A percentile compares a stretch with the other conserved stretches of the same genome.
These are phyloP conservation scores for Adelphocoris suturalis DNA, from an alignment of 2,888 invertebrate species.

Conservation along the genomic window DNA sequence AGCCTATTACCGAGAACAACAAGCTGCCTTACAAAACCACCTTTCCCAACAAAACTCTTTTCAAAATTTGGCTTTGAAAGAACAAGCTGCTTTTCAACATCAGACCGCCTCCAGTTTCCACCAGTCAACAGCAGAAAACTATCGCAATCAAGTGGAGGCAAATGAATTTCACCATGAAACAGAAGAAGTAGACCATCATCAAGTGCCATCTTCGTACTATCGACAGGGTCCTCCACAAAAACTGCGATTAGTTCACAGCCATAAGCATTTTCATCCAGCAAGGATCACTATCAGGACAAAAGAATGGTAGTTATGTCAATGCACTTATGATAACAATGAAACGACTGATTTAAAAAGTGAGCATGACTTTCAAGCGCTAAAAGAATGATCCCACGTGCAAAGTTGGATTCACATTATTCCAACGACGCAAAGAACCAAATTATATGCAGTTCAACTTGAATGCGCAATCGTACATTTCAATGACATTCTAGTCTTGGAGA, in stretches of 20 bases:
- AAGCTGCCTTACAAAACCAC: constrained; percentile 14
- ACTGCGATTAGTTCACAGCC: constrained; percentile 8
- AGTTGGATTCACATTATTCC: background rate
- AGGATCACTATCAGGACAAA: constrained; percentile 46
- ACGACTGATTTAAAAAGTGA: background rate
- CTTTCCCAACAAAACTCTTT: constrained; percentile 6
- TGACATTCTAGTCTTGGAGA: constrained; percentile 5
- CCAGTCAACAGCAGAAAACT: background rate
- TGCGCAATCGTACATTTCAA: constrained; percentile 6
- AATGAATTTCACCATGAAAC: background rate
- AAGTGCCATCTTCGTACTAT: constrained; percentile 37
- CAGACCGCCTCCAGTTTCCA: background rate
- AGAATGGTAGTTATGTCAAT: constrained; percentile 20
- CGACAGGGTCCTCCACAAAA: constrained; percentile 34
- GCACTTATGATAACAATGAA: background rate
- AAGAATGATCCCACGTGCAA: background rate
- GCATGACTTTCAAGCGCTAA: background rate
- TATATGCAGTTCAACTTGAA: no score
- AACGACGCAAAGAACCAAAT: background rate
- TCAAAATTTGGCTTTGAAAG: constrained; percentile 9
- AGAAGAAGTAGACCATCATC: constrained; percentile 18
- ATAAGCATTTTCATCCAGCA: constrained; percentile 17
- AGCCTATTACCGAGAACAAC: constrained; percentile 1
- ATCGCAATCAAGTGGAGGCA: background rate
- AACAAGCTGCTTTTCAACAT: constrained; percentile 24